Base-by-base conservation (phyloP, 2,888 invertebrate genomes). In the Pterostichus madidus region DNA sequence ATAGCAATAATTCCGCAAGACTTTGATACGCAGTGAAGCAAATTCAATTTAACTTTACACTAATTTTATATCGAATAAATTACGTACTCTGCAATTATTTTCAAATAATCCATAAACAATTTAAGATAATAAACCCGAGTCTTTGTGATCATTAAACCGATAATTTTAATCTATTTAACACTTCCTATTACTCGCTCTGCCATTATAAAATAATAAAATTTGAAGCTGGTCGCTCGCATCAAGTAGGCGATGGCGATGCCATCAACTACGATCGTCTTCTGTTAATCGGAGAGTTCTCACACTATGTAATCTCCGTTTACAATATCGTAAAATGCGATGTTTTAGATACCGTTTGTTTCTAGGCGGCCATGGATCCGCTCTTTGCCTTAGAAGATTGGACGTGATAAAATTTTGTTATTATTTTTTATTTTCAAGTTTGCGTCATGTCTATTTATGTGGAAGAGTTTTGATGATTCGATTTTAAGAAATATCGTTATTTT, bases 281-380 rank as follows among this genome's bases (percentile, higher is more conserved):
- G 39, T 44, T 44, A 79, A 79, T 68, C 79, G 73, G 32, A 73
- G 32, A 53, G 81, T 81, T 81, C 81, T 75, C 81, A 81, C 81
- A 81, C 81, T 75, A 49, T 31, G 71, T 81, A 81, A 81, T 81
- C 35, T 39, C n/a, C 81, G 46, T 81, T 81, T 81, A 81, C 75
- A 75, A 81, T 81, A 81, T 81, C 75, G 75, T 81, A 81, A 81
- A 81, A 81, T 80, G 56, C 73, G 80, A 61, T 64, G 71, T 53
- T 80, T 53, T 49, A 61, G 80, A 71, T 80, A 49, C 80, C 80
- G 80, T 80, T 81, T 75, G 75, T 75, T 75, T 81, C 81, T 39
- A 24, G 39, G 71, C 59, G 59, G 78, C 53, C 80, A 52, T 52
- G 52, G 73, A 78, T 61, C 61, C 17, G 49, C 75, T 49, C 13